Conservation (phyloP, 2,113 vertebrate genomes). For the Rallus limicola region DNA sequence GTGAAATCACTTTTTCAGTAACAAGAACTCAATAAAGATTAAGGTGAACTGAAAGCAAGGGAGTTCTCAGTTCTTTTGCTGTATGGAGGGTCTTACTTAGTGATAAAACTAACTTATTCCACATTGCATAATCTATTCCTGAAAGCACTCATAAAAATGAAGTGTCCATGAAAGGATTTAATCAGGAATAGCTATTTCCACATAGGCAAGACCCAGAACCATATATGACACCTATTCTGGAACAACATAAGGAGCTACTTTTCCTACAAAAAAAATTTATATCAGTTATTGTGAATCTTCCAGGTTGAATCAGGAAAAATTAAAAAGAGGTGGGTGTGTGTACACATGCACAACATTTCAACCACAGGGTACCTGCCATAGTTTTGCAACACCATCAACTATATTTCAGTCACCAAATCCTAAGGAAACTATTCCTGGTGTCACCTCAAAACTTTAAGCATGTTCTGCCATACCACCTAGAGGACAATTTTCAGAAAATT, state of each 20-base stretch:
- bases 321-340: no score
- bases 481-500: background rate
- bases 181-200: background rate
- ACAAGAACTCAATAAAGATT: background rate
- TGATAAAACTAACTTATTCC: background rate
- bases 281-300: background rate
- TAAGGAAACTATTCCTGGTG: background rate
- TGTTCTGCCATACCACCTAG: conserved; percentile 18
- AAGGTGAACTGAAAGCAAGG: background rate
- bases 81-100: background rate
- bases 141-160: background rate
- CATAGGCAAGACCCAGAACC: background rate
- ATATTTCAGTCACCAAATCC: background rate
- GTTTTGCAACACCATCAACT: accelerated
- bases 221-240: background rate
- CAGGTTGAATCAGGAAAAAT: background rate
- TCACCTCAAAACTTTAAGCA: background rate
- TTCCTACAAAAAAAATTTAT: background rate
- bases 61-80: background rate
- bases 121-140: conserved; percentile 6
- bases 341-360: background rate
- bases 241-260: background rate
- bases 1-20: conserved; percentile 1
- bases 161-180: background rate
- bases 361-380: background rate